Evolutionary conservation across 2,113 vertebrate genomes (phyloP), one percentile per base, ranked within the genome.

Genomic region (Apus apus): DNA sequence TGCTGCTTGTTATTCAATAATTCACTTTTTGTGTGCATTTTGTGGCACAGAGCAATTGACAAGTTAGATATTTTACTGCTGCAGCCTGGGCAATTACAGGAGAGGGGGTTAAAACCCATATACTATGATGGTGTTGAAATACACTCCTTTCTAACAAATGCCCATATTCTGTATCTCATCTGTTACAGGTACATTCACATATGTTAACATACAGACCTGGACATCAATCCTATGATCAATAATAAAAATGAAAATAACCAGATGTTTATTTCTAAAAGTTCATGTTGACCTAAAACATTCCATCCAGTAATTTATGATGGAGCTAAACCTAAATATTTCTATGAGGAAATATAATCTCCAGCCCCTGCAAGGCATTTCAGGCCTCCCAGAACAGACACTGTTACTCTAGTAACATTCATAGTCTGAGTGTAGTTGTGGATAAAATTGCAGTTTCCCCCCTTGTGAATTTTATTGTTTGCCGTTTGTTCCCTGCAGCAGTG

Each of bases 271-370:
- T 84, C 92, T 77, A 51, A 75, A 84, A 93, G 94, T 92, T 95
- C 92, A 89, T 94, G 94, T 96, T 96, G 96, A 96, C 94, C 84
- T 96, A 96, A 94, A 96, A 95, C 96, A 97, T 97, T 97, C 96
- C 94, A 87, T 50, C 66, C 57, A 78, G 54, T 96, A 97, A 97
- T 97, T 96, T 96, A 97, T 92, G 94, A 93, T 73, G 70, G 78
- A 86, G 45, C 54, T 93, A 94, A 95, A 95, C 57, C 76, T 94
- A 93, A 96, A 92, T 95, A 96, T 94, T 96, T 95, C 96, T 89
- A 73, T 81, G 85, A 90, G 88, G 93, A 97, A 96, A 97, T 94
- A 94, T 21, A 97, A 97, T 94, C 94, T 94, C 89, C 85, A 95
- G 94, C 29, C 80, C 73, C 85, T 92, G 93, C 54, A 90, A 85